Base-by-base conservation (phyloP, 1,140 invertebrate species). In the Varroa destructor region DNA sequence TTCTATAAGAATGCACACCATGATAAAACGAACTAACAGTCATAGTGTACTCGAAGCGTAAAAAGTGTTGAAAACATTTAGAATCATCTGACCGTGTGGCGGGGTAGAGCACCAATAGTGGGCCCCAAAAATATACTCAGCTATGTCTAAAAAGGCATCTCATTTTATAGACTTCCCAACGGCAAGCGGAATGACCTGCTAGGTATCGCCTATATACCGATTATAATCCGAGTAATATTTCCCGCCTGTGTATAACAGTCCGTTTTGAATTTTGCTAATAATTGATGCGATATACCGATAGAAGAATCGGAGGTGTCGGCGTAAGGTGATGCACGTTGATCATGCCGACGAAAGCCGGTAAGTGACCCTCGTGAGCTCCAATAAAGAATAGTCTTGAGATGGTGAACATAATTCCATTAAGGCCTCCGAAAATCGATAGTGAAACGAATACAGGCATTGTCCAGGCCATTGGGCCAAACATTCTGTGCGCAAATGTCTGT, bases 371-470 rank as follows among this genome's bases (percentile, higher is more conserved):
- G 75, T 89, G 86, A 0, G 88, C 86, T 6, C 89, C 90, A 2
- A 85, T 87, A 36, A 86, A 84, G 76, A 89, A 88, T 4, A 87
- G 83, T 76, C 86, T 83, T 76, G 76, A 71, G 43, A 74, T 90
- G 0, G 91, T 93, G 80, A 95, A 93, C 56, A 95, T 81, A 55
- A 93, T 89, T 14, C 92, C 91, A 78, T 95, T 95, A 0, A 93
- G 90, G 14, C 90, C 90, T 36, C 91, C 91, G 77, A 88, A 88
- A 4, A 84, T 85, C n/a, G 85, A 87, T 54, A 94, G 80, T 0
- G 91, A 89, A 12, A 95, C 91, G 79, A 92, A 92, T 37, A 93
- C 83, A 1, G 91, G 90, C 75, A 94, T 91, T 72, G 87, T 80
- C 86, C 89, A 92, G 72, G 85, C 70, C 76, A 90, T 81, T 0